These are phyloP conservation scores for Hypsopygia costalis DNA, from an alignment of 2,888 invertebrate species.

Conservation along the genomic window DNA sequence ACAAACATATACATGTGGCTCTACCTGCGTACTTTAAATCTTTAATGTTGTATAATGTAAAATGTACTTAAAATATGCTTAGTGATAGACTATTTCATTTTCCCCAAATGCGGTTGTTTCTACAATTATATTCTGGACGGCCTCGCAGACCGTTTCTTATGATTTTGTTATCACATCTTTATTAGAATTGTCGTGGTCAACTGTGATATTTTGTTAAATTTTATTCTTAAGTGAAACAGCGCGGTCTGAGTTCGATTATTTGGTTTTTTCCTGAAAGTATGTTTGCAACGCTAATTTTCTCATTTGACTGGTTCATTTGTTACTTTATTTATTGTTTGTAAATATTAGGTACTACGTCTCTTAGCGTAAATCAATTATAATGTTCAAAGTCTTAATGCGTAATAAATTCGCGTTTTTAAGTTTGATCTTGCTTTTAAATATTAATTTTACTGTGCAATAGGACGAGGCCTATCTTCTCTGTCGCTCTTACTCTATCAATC, in stretches of 20 bases:
- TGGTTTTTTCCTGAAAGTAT: slow-evolving; percentile 39
- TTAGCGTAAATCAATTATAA: slow-evolving; percentile 50
- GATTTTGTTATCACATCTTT: slow-evolving; percentile 55
- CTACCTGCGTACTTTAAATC: slow-evolving; percentile 60
- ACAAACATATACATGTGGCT: slow-evolving; percentile 49
- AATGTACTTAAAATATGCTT: slow-evolving; percentile 72
- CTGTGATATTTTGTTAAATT: slow-evolving; percentile 81
- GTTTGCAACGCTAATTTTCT: slow-evolving; percentile 44
- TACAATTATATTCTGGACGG: slow-evolving; percentile 30
- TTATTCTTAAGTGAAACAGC: slow-evolving; percentile 66
- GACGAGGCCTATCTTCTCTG: slow-evolving; percentile 53
- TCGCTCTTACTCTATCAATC: slow-evolving; percentile 39
- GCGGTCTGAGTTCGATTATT: slow-evolving; percentile 51
- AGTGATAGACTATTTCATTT: slow-evolving; percentile 43
- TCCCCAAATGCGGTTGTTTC: slow-evolving; percentile 28
- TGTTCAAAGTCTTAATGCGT: slow-evolving; percentile 50
- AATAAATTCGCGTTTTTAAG: slow-evolving; percentile 29
- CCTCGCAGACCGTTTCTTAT: slow-evolving; percentile 36
- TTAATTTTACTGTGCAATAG: slow-evolving; percentile 68
- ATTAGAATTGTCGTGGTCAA: slow-evolving; percentile 73
- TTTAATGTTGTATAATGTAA: slow-evolving; percentile 69
- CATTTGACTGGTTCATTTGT: slow-evolving; percentile 57
- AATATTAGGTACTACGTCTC: slow-evolving; percentile 59
- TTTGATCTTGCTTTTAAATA: slow-evolving; percentile 29
- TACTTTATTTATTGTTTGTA: slow-evolving; percentile 78